Percentiles rank a stretch among this genome's conserved stretches.
Conservation (phyloP, 1,140 invertebrate species). For the Pygmarrhopalites habei region DNA sequence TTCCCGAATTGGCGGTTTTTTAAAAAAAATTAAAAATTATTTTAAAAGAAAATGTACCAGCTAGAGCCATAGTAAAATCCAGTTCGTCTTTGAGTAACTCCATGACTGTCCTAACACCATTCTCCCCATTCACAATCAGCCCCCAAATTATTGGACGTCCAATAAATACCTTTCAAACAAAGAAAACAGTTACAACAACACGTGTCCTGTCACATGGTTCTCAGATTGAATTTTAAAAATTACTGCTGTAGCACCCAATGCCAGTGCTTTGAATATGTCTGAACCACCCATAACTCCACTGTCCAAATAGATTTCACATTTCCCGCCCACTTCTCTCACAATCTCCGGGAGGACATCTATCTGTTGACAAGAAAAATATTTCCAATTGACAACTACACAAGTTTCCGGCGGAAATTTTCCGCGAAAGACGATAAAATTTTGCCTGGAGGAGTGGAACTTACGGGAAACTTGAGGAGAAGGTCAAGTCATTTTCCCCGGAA, state of each 20-base stretch:
- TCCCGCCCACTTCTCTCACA: conserved; percentile 43
- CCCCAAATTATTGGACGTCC: conserved; percentile 85
- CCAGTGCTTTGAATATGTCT: conserved; percentile 85
- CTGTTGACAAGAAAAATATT: conserved; percentile 19
- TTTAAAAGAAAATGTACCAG: too few species aligned
- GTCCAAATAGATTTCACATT: conserved; percentile 72
- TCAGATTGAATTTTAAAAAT: too few species aligned
- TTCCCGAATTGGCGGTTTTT: too few species aligned
- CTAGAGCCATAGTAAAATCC: conserved; percentile 64
- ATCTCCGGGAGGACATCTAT: conserved; percentile 27
- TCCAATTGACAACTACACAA: too few species aligned
- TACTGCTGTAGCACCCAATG: conserved; percentile 79
- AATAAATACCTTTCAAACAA: conserved; percentile 74
- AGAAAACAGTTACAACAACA: too few species aligned
- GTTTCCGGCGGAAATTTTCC: too few species aligned
- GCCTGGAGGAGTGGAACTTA: too few species aligned
- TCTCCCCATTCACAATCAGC: conserved; percentile 65
- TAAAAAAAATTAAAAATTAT: too few species aligned
- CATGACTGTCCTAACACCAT: conserved; percentile 67
- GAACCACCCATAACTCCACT: conserved; percentile 77
- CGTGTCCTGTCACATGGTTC: too few species aligned
- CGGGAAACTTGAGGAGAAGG: too few species aligned
- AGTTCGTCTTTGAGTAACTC: conserved; percentile 69
- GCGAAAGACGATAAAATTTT: too few species aligned
- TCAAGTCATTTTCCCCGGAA: too few species aligned